Conservation (phyloP, 2,888 invertebrate species). For the Hanleya hanleyi region DNA sequence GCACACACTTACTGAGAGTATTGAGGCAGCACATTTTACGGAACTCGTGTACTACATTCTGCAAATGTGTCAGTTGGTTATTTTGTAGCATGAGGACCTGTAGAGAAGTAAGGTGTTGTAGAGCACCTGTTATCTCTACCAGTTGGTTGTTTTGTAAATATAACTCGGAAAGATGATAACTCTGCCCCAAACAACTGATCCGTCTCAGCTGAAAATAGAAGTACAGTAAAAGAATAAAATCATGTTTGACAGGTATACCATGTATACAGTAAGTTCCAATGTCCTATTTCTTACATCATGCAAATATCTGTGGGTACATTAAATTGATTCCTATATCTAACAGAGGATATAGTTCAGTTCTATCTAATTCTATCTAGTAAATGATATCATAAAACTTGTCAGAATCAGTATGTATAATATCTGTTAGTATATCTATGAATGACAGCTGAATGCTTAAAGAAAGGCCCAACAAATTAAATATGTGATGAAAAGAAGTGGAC, state of each 20-base stretch:
- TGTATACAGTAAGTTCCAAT: no score
- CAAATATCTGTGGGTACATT: background rate
- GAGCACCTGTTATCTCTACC: constrained; percentile 54
- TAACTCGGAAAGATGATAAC: constrained; percentile 61
- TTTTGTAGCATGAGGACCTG: constrained; percentile 65
- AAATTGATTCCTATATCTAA: background rate
- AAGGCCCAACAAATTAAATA: no score
- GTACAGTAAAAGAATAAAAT: background rate
- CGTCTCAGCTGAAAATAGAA: constrained; percentile 54
- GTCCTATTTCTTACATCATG: no score
- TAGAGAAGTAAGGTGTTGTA: constrained; percentile 62
- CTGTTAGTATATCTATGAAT: no score
- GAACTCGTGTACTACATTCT: constrained; percentile 60
- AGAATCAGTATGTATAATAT: no score
- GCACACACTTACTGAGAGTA: constrained; percentile 63
- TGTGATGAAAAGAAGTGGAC: no score
- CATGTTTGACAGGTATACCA: background rate
- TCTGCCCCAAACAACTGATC: constrained; percentile 53
- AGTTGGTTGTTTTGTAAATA: constrained; percentile 67
- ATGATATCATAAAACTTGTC: no score
- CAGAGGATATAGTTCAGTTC: no score
- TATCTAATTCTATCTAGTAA: no score
- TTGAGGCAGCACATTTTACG: constrained; percentile 62
- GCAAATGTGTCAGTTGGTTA: constrained; percentile 67
- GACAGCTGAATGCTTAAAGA: no score